A percentile compares a stretch with the other conserved stretches of the same genome.
Evolutionary conservation across 2,888 invertebrate species (phyloP).

Genomic region (Caenorhabditis japonica): DNA sequence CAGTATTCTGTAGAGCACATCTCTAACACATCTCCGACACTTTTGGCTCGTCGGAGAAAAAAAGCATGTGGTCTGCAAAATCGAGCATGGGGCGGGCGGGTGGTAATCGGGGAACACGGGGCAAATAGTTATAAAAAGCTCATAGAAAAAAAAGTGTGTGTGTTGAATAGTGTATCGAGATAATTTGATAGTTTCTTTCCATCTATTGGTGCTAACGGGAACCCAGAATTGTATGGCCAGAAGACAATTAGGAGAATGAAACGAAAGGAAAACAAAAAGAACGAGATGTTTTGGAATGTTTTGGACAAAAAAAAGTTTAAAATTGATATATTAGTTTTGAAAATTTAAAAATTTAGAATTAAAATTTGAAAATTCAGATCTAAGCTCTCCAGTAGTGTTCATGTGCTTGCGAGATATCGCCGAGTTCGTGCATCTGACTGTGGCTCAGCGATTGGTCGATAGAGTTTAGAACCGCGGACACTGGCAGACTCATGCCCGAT

Average conservation of each 20-base stretch:
- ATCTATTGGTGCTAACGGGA: constrained; percentile 14
- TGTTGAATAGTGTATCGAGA: neutral
- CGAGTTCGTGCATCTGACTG: constrained; percentile 53
- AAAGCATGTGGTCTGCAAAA: constrained; percentile 31
- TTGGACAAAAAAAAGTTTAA: constrained; percentile 5
- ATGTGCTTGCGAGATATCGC: constrained; percentile 47
- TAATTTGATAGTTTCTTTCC: constrained; percentile 15
- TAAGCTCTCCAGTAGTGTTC: constrained; percentile 57
- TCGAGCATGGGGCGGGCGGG: constrained; percentile 14
- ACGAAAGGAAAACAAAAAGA: constrained; percentile 16
- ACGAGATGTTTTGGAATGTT: constrained; percentile 21
- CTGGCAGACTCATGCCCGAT: constrained; percentile 59
- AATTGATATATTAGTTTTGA: constrained; percentile 18
- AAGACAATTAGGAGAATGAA: constrained; percentile 17
- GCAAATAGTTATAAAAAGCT: constrained; percentile 38
- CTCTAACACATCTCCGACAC: constrained; percentile 16
- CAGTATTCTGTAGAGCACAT: constrained; percentile 44
- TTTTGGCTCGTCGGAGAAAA: neutral
- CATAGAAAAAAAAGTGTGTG: constrained; percentile 18
- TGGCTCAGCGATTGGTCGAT: constrained; percentile 55
- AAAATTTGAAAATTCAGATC: constrained; percentile 13
- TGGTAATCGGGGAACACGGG: constrained; percentile 30
- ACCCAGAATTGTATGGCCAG: constrained; percentile 48
- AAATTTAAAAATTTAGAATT: no score
- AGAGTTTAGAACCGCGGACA: constrained; percentile 65